Evolutionary conservation across 1,140 invertebrate species (phyloP), one percentile per base, ranked within the genome.

Genomic region (Copidosoma floridanum): DNA sequence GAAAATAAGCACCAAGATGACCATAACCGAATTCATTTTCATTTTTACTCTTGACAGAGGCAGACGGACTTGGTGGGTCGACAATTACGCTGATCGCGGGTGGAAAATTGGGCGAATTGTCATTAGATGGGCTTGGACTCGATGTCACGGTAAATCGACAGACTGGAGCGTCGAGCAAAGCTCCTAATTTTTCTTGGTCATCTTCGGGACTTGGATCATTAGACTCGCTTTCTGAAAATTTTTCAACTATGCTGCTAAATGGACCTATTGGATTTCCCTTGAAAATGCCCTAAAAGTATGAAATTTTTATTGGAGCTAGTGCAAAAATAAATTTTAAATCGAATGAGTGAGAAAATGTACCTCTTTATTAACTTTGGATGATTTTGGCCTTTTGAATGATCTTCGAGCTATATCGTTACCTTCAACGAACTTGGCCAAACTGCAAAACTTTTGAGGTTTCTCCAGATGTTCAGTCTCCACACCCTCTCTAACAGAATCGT

Each of bases 331-430:
- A 20, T 4, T 52, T 35, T n/a, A 43, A 14, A 12, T 43, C 18
- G n/a, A n/a, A n/a, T n/a, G n/a, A n/a, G n/a, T n/a, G n/a, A n/a
- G n/a, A 37, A 32, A 24, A 48, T 47, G 57, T 58, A 66, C 65
- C 43, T 69, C 63, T 56, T 66, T 35, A 55, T 52, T 18, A 51
- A 41, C 14, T 37, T 64, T 64, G 3, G 61, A 46, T 47, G 62
- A 68, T 57, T 47, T 69, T 1, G 63, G 62, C 21, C 81, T 83
- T 68, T 88, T 88, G 69, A 90, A 88, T 3, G 89, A 91, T 69
- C 85, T 84, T 47, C 88, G 84, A 0, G 87, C 89, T 57, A 91
- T 92, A 71, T 92, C 90, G 71, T 85, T 90, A 29, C 89, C 89
- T 78, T 91, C 89, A 60, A 87, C 87, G 69, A 91, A 91, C 65